Evolutionary conservation across 92 coral and sea anemone genomes (phyloP).

Genomic region (Phenganax stokvisi): DNA sequence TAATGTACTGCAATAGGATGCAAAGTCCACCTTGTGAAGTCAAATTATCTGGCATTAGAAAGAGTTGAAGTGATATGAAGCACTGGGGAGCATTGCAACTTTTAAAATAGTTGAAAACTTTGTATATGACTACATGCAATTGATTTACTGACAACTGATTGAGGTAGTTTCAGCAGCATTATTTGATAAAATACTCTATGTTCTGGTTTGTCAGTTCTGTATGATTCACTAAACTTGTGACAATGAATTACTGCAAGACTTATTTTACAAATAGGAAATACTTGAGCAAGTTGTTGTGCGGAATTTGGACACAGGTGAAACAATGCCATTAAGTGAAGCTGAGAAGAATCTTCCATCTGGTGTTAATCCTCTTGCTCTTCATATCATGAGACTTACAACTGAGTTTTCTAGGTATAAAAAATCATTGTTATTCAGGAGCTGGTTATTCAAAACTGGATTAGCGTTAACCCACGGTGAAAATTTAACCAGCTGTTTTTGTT

Average conservation of each 20-base stretch:
- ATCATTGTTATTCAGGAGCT: background rate
- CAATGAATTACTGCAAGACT: too few relatives aligned
- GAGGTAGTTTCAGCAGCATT: too few relatives aligned
- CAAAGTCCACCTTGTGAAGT: too few relatives aligned
- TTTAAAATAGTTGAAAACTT: background rate
- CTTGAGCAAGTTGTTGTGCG: constrained; percentile 86
- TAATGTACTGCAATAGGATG: too few relatives aligned
- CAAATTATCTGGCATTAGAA: background rate
- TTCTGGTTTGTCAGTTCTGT: too few relatives aligned
- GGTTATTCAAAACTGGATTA: too few relatives aligned
- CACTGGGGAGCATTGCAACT: background rate
- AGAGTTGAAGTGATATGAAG: background rate
- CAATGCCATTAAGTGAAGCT: constrained; percentile 83
- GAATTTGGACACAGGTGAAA: constrained; percentile 94
- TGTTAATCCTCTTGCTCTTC: constrained; percentile 84
- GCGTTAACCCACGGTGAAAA: too few relatives aligned
- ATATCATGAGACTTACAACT: constrained; percentile 92
- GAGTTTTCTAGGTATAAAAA: constrained; percentile 72
- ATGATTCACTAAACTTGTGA: too few relatives aligned
- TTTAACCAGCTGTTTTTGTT: too few relatives aligned
- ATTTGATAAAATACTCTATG: too few relatives aligned
- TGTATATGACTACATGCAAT: background rate
- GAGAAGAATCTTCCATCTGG: constrained; percentile 88
- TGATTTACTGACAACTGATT: too few relatives aligned
- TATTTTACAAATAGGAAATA: constrained; percentile 60